Percentiles rank a stretch among this genome's conserved stretches.
Evolutionary conservation across 2,888 invertebrate genomes (phyloP).

Genomic region (Callosobruchus maculatus): DNA sequence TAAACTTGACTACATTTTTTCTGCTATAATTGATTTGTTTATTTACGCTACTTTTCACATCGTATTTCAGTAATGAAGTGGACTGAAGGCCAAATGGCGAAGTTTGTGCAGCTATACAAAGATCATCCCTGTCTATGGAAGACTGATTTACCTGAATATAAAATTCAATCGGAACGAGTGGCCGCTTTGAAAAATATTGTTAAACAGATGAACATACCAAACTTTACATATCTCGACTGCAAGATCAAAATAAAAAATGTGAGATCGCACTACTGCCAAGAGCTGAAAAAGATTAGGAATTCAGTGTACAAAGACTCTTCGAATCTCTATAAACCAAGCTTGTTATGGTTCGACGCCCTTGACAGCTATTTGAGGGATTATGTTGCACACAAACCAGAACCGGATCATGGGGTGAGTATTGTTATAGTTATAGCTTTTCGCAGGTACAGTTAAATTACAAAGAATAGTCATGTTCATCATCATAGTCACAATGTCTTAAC

Average conservation of each 20-base stretch:
- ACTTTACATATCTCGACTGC: neutral
- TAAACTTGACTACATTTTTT: too few relatives aligned
- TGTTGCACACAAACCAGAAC: neutral
- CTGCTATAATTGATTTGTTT: too few relatives aligned
- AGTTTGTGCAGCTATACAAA: neutral
- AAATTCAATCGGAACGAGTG: neutral
- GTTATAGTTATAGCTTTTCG: too few relatives aligned
- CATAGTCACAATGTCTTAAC: too few relatives aligned
- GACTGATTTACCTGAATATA: neutral
- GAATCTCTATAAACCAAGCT: neutral
- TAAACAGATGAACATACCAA: neutral
- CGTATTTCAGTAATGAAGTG: neutral
- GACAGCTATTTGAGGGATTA: neutral
- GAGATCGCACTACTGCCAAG: neutral
- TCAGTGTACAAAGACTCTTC: neutral
- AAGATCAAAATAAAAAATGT: neutral
- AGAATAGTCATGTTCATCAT: too few relatives aligned
- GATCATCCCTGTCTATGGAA: neutral
- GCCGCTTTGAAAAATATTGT: neutral
- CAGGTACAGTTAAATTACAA: too few relatives aligned
- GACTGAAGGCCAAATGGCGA: neutral
- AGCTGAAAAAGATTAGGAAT: neutral
- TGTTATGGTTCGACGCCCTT: neutral
- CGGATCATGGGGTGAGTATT: neutral
- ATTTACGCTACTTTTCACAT: neutral